phyloP scores from a whole-genome alignment of 2,888 invertebrate genomes.

The Eremobia ochroleuca region DNA sequence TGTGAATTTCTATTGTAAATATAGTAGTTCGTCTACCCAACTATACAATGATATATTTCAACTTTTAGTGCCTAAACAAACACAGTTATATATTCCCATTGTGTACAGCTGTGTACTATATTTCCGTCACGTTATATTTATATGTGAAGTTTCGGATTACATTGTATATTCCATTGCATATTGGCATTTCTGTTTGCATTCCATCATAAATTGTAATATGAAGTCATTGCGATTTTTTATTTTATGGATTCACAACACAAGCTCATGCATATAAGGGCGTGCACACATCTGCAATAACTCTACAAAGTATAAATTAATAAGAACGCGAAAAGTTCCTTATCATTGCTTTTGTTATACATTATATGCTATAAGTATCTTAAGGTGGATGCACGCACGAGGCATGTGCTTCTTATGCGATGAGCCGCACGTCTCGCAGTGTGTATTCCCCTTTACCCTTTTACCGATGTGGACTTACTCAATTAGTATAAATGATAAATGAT shows the following conservation, averaged over 20 bases:
- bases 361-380: background rate
- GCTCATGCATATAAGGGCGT: too few relatives aligned
- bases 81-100: constrained; percentile 38
- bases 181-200: constrained; percentile 57
- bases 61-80: constrained; percentile 62
- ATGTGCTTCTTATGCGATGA: too few relatives aligned
- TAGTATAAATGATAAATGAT: too few relatives aligned
- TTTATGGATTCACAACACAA: constrained; percentile 12
- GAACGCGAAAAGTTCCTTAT: background rate
- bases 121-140: constrained; percentile 15
- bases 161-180: constrained; percentile 29
- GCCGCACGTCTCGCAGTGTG: too few relatives aligned
- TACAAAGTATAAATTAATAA: background rate
- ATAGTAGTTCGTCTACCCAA: constrained; percentile 16
- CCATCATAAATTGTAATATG: constrained; percentile 31
- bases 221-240: constrained; percentile 5
- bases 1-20: constrained; percentile 48
- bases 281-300: constrained; percentile 1
- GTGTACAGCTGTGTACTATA: constrained; percentile 28
- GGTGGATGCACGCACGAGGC: background rate
- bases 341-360: constrained; percentile 2
- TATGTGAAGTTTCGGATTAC: constrained; percentile 12
- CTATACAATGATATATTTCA: constrained; percentile 34
- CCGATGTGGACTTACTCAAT: background rate
- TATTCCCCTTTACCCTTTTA: too few relatives aligned